Conservation (phyloP, 2,113 vertebrate species). For the Sclerurus mexicanus region DNA sequence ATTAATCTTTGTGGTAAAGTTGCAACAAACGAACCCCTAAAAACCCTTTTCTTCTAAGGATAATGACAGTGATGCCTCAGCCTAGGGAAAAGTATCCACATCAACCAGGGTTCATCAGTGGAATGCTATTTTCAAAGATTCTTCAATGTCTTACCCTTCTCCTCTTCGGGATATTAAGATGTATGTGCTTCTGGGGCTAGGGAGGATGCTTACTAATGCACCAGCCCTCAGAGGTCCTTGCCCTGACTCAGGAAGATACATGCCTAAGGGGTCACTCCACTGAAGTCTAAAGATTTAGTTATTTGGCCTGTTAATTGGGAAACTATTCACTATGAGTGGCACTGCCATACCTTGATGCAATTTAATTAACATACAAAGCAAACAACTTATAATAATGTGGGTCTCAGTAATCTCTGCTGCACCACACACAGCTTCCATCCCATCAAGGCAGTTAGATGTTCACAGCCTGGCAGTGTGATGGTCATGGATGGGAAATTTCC, state of each 20-base stretch:
- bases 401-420: neutral
- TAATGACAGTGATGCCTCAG: neutral
- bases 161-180: neutral
- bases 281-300: neutral
- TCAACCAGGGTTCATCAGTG: neutral
- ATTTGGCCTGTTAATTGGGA: neutral
- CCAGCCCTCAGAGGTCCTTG: neutral
- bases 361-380: neutral
- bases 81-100: neutral
- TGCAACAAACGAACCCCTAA: neutral
- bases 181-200: neutral
- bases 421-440: neutral
- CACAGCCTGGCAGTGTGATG: neutral
- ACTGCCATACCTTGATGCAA: neutral
- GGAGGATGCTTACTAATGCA: neutral
- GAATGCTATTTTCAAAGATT: neutral
- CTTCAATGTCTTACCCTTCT: neutral
- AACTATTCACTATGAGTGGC: neutral
- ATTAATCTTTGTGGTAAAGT: neutral
- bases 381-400: neutral
- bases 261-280: neutral
- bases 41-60: neutral
- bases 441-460: neutral
- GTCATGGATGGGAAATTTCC: neutral
- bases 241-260: neutral